Evolutionary conservation across 1,140 invertebrate species (phyloP).

Genomic region (Drosophila lini): DNA sequence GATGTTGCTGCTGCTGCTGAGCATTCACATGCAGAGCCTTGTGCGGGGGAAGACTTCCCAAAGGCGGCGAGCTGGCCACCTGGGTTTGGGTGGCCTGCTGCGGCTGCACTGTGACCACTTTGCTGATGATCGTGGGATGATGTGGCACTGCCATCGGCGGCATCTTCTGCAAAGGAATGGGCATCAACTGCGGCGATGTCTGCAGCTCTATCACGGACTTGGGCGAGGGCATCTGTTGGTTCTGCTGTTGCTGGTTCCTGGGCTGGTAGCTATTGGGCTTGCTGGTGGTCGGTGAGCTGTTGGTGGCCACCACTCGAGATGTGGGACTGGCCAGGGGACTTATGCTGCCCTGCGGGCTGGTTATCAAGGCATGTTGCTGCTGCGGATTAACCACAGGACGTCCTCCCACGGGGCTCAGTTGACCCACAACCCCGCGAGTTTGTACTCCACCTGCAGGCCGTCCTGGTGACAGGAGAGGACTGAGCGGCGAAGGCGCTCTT

Average conservation of each 20-base stretch:
- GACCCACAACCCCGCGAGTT: conserved; percentile 48
- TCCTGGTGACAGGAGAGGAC: conserved; percentile 67
- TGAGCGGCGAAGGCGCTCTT: conserved; percentile 70
- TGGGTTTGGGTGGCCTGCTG: conserved; percentile 75
- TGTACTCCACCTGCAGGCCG: conserved; percentile 50
- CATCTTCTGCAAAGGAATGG: conserved; percentile 76
- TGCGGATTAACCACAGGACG: conserved; percentile 18
- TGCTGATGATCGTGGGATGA: conserved; percentile 81
- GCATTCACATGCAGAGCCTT: conserved; percentile 60
- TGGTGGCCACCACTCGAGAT: conserved; percentile 34
- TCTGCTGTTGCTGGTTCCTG: conserved; percentile 24
- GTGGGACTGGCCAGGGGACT: conserved; percentile 72
- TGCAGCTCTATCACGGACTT: conserved; percentile 71
- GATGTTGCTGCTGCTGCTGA: conserved; percentile 56
- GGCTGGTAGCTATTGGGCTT: conserved; percentile 55
- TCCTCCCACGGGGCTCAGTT: conserved; percentile 60
- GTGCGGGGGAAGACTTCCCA: conserved; percentile 67
- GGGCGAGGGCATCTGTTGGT: conserved; percentile 36
- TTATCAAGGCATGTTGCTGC: conserved; percentile 41
- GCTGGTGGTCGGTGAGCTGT: conserved; percentile 53
- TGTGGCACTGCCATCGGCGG: conserved; percentile 64
- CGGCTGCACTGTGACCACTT: conserved; percentile 76
- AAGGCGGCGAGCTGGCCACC: conserved; percentile 59
- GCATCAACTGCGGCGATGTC: conserved; percentile 52
- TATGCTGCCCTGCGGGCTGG: conserved; percentile 50